Base-by-base conservation (phyloP, 2,113 vertebrate genomes). In the Sclerurus mexicanus region DNA sequence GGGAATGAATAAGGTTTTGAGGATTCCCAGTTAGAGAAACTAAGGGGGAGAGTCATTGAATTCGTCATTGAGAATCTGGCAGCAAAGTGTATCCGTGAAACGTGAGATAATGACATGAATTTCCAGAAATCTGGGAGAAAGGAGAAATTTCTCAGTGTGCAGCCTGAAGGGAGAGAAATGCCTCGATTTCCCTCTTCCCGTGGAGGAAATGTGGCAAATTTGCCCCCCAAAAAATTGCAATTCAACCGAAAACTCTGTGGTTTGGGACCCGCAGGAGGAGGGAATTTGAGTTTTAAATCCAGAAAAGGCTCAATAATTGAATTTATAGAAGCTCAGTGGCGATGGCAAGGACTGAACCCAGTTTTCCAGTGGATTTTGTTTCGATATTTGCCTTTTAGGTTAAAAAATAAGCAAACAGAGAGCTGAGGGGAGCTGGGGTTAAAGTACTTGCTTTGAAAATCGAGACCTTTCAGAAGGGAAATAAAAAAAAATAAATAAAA, bases 1-100 rank as follows among this genome's bases (percentile, higher is more conserved):
- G 21, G 27, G 15, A 75, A 82, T 52, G 0, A 16, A 10, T 7
- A 1, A 1, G 0, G 0, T 39, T 58, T 30, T 24, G 31, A 4
- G 24, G n/a, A 7, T 62, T 85, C 55, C 39, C 72, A 67, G 31
- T 12, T 31, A 47, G 39, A 21, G 69, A 84, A 55, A 16, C 10
- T 22, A 19, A 8, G 35, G 14, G 17, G 28, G 5, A 64, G 44
- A 33, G 20, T 22, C 14, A n/a, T 24, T 8, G 5, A 60, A 30
- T 25, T 4, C 31, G 17, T 18, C 33, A 2, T 33, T 33, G n/a
- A 25, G 21, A 31, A 58, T 68, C 53, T 42, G 24, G n/a, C 59
- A 27, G 35, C 8, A 12, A n/a, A 27, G 37, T 80, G 52, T 16
- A 14, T 64, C 59, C 5, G 42, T 44, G 42, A 24, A 58, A 60